Base-by-base conservation (phyloP, 2,888 invertebrate genomes). In the Stenotaenia linearis region DNA sequence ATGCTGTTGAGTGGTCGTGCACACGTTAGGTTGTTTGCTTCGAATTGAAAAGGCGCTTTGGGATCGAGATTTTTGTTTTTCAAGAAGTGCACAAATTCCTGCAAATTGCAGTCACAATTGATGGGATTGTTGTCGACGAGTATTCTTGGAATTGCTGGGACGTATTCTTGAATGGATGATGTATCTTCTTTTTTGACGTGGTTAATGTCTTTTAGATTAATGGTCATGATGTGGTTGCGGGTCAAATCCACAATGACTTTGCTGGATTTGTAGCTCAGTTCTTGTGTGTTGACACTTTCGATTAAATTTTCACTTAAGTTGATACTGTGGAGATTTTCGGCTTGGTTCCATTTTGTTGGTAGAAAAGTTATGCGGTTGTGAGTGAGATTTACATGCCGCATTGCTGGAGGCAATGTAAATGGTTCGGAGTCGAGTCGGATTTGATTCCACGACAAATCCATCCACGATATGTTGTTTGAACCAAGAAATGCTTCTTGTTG, bases 71-170 rank as follows among this genome's bases (percentile, higher is more conserved):
- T 78, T 28, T 9, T 28, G 23, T 1, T 18, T 61, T 78, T 78
- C 32, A 78, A 56, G 25, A 28, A 78, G 15, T 28, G 30, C 9
- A 78, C 37, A 18, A 78, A 78, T 7, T 50, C n/a, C 1, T 61
- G 37, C 28, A 78, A 30, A 61, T 78, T 56, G 61, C 78, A 78
- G 23, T 78, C 78, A 21, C 78, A 78, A 18, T 25, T 61, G 10
- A 78, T 56, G 18, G 78, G 78, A 56, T 78, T 78, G 15, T n/a
- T 7, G 30, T 78, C 32, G 7, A 78, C 12, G 1, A 78, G 21
- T 7, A 78, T 37, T 18, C 18, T 78, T n/a, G 78, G 78, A 18
- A 61, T 30, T 77, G 37, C 23, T 7, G 77, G 3, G 6, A 45
- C 28, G 25, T 45, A 28, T 50, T 50, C 18, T 0, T 50, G 18